These are phyloP conservation scores for Sarcophaga bullata DNA, from an alignment of 1,140 invertebrate species.

Conservation along the genomic window DNA sequence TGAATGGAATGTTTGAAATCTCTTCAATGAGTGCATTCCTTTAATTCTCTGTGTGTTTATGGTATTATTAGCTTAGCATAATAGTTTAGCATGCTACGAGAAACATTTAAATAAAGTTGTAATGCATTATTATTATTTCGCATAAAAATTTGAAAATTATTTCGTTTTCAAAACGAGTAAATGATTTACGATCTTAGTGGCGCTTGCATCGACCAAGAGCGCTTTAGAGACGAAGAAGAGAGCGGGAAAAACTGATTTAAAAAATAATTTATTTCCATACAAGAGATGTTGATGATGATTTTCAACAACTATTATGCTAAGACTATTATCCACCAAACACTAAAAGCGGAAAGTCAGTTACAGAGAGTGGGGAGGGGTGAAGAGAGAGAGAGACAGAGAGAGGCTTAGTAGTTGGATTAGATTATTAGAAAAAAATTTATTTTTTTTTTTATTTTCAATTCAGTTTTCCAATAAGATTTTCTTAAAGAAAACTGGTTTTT, in stretches of 20 bases:
- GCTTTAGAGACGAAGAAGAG: too few relatives aligned
- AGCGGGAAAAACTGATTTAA: too few relatives aligned
- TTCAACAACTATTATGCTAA: too few relatives aligned
- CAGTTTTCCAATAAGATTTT: neutral
- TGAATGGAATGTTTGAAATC: neutral
- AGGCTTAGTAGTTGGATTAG: too few relatives aligned
- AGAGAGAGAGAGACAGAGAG: too few relatives aligned
- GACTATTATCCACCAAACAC: too few relatives aligned
- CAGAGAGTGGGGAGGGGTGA: too few relatives aligned
- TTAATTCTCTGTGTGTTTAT: neutral
- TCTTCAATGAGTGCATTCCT: neutral
- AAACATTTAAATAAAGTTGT: neutral
- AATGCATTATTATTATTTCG: neutral
- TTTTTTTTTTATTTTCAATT: neutral
- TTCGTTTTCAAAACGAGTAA: neutral
- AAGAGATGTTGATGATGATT: too few relatives aligned
- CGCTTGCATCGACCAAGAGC: neutral
- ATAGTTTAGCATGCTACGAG: neutral
- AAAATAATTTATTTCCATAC: too few relatives aligned
- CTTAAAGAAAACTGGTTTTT: neutral
- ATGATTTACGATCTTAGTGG: slow-evolving; percentile 3
- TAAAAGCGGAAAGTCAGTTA: too few relatives aligned
- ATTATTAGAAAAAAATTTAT: neutral
- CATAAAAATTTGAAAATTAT: neutral
- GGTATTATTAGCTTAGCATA: neutral